Percentiles rank a stretch among this genome's conserved stretches.
phyloP scores from a whole-genome alignment of 2,888 invertebrate species.

The Mythimna impura region DNA sequence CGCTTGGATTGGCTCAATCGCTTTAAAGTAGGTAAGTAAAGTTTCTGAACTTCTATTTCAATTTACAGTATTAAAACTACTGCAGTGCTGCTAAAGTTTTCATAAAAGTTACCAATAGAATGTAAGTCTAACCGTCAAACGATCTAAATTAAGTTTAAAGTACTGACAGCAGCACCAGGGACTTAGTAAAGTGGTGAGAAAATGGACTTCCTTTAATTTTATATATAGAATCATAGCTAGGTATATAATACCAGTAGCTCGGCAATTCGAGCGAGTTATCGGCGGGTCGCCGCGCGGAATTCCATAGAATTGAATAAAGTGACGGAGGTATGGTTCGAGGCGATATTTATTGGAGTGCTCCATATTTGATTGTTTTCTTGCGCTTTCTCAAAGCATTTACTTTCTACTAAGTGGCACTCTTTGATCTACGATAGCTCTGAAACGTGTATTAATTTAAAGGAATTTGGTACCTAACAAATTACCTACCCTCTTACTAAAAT shows the following conservation, averaged over 20 bases:
- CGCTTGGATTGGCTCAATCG: constrained; percentile 1
- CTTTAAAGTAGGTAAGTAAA: constrained; percentile 4
- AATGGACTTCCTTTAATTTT: constrained; percentile 82
- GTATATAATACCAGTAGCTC: constrained; percentile 73
- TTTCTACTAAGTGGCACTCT: constrained; percentile 6
- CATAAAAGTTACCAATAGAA: constrained; percentile 67
- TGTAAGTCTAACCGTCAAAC: constrained; percentile 62
- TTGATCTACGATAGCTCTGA: constrained; percentile 14
- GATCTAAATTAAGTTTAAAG: constrained; percentile 75
- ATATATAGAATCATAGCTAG: constrained; percentile 57
- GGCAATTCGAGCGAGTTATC: constrained; percentile 80
- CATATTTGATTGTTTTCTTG: constrained; percentile 44
- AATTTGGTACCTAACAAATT: neutral
- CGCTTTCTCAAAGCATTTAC: constrained; percentile 20
- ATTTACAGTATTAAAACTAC: constrained; percentile 30
- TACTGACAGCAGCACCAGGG: constrained; percentile 65
- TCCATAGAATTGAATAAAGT: constrained; percentile 79
- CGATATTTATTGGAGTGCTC: constrained; percentile 67
- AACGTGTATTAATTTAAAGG: constrained; percentile 11
- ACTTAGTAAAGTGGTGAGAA: constrained; percentile 72
- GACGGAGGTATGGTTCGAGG: constrained; percentile 65
- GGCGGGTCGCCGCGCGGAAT: constrained; percentile 66
- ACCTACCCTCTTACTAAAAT: constrained; percentile 17
- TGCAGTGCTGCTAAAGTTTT: constrained; percentile 60
- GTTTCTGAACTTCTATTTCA: constrained; percentile 26